Percentiles rank a stretch among this genome's conserved stretches.
phyloP scores from a whole-genome alignment of 2,113 vertebrate genomes.

The Myiopsitta monachus region DNA sequence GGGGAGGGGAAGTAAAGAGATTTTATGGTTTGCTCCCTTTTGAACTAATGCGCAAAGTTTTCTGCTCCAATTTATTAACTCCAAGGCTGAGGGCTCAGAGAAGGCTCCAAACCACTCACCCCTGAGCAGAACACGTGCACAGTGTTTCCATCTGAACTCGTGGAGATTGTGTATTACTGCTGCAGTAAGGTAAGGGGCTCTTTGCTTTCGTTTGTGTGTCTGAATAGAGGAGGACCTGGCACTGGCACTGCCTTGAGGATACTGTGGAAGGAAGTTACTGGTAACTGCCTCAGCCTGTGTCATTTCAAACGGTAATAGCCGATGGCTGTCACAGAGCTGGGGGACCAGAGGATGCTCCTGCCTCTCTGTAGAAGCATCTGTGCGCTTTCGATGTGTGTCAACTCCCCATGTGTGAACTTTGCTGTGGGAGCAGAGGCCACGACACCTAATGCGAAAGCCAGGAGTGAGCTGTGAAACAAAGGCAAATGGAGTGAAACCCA shows the following conservation, averaged over 20 bases:
- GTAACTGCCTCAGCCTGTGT: background rate
- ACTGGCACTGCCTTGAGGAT: background rate
- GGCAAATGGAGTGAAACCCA: background rate
- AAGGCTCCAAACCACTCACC: background rate
- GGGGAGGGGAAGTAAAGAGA: background rate
- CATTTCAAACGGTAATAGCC: fast-evolving
- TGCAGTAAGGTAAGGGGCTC: background rate
- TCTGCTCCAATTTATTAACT: background rate
- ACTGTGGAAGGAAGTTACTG: background rate
- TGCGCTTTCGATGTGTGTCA: background rate
- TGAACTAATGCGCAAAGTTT: background rate
- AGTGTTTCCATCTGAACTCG: background rate
- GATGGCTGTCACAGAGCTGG: background rate
- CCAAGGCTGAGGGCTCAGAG: background rate
- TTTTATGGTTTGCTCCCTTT: background rate
- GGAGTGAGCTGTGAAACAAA: background rate
- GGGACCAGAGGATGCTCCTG: background rate
- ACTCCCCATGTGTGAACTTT: background rate
- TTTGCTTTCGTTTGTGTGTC: background rate
- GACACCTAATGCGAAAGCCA: background rate
- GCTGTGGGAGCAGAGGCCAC: background rate
- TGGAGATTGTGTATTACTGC: background rate
- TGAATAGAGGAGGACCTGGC: background rate
- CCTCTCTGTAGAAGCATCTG: background rate
- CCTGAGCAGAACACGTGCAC: fast-evolving